Percentiles rank a stretch among this genome's conserved stretches.
These are phyloP conservation scores for Syngnathus rostellatus DNA, from an alignment of 2,797 vertebrate genomes.

Conservation along the genomic window DNA sequence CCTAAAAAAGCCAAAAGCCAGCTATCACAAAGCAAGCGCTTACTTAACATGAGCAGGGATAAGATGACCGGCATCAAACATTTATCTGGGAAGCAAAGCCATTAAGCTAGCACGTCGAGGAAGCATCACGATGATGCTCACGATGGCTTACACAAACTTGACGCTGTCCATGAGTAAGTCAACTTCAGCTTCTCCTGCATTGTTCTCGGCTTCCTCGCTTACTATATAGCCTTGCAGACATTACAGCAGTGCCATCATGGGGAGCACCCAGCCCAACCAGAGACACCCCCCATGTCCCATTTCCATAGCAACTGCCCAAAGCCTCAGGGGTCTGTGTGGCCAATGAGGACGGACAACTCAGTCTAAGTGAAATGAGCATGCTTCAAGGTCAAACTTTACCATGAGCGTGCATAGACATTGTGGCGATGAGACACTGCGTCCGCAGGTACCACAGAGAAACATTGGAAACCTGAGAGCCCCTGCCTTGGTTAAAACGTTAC, in stretches of 20 bases:
- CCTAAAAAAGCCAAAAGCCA: constrained; percentile 11
- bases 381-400: constrained; percentile 38
- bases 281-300: constrained; percentile 37
- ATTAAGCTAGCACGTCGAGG: constrained; percentile 21
- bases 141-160: constrained; percentile 28
- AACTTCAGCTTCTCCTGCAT: constrained; percentile 13
- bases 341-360: constrained; percentile 53
- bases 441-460: background rate
- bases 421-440: background rate
- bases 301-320: constrained; percentile 64
- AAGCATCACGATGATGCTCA: constrained; percentile 14
- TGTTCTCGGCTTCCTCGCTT: constrained; percentile 12
- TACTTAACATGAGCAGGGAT: constrained; percentile 34
- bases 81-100: constrained; percentile 41
- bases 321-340: constrained; percentile 46
- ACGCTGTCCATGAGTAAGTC: constrained; percentile 33
- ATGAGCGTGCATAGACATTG: background rate
- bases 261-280: constrained; percentile 28
- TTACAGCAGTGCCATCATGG: constrained; percentile 36
- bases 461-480: background rate
- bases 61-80: constrained; percentile 41
- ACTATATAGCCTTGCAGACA: constrained; percentile 19
- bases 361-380: constrained; percentile 42
- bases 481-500: background rate
- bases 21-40: constrained; percentile 27